Base-by-base conservation (phyloP, 2,113 vertebrate species). In the Sciurus niger region DNA sequence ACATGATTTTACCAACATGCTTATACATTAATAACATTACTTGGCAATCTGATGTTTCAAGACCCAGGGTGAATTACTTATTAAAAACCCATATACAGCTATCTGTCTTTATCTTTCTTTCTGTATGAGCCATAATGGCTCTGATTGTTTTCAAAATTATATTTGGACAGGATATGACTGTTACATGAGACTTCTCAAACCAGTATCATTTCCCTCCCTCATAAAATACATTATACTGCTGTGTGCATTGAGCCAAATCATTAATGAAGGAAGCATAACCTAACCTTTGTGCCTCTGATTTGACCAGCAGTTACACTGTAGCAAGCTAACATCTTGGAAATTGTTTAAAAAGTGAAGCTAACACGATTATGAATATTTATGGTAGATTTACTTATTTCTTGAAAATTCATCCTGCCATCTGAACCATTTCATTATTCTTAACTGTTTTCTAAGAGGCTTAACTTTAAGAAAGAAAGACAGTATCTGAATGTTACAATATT, bases 101-200 rank as follows among this genome's bases (percentile, higher is more conserved):
- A 99, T 99, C 99, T 98, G 98, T 99, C 99, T 99, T 99, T 99
- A 99, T 99, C 99, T 99, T 98, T 99, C 99, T 99, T 99, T 99
- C 99, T 99, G 98, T 98, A 99, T 99, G 98, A 99, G 98, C 98
- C 98, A 97, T 99, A 99, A 99, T 99, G 99, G 99, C 98, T 98
- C 98, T 99, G 99, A 99, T 99, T 99, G 99, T 99, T 99, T 99
- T 99, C 99, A 99, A 99, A 99, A 99, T 99, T 99, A 99, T 99
- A 99, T 99, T 99, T 99, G 98, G 98, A 99, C 99, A 99, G 99
- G 99, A 99, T 99, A 99, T 99, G 99, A 99, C 99, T 99, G 98
- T 99, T 99, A 99, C 99, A 99, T 99, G 99, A 99, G 99, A 99
- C 99, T 99, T 99, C 98, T 98, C 99, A 99, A 99, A 99, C 99